Base-by-base conservation (phyloP, 2,888 invertebrate genomes). In the Eupsilia transversa region DNA sequence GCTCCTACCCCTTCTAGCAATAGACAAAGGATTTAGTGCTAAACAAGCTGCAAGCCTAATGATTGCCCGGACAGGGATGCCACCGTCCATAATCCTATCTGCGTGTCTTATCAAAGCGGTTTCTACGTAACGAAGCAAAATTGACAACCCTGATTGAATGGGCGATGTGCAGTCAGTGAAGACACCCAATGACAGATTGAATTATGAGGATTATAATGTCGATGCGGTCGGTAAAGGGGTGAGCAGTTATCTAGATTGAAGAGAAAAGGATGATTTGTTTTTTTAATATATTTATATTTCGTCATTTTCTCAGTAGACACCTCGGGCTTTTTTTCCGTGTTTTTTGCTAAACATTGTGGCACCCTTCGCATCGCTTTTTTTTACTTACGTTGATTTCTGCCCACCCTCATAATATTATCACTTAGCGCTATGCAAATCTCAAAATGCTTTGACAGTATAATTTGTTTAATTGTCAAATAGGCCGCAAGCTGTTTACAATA, bases 61-160 rank as follows among this genome's bases (percentile, higher is more conserved):
- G 88, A 91, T 88, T 88, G 89, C 85, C 83, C 72, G 83, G 74
- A 84, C 85, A 89, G 89, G 89, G 91, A 78, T 91, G 90, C 91
- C 87, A 86, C 89, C 80, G 87, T 79, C 80, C 83, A 88, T 93
- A 94, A 94, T 93, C 89, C 90, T 84, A 94, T 94, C 91, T 94
- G 89, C 94, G 94, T 94, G 92, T 93, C 94, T 94, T 94, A 94
- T 94, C 94, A 94, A 94, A 94, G 94, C 90, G 88, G 92, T 91
- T 92, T 91, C 90, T 84, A 84, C 81, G 89, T 91, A 92, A 92
- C 91, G 90, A 93, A 90, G 88, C 87, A 83, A 91, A 92, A 93
- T 94, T 91, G 93, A 92, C 92, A 91, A 86, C 90, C 89, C 84
- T 92, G 92, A 93, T 92, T 92, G 92, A 90, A 89, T 82, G 75